Base-by-base conservation (phyloP, 35 echinoderm and acorn worm species). In the Apostichopus japonicus region DNA sequence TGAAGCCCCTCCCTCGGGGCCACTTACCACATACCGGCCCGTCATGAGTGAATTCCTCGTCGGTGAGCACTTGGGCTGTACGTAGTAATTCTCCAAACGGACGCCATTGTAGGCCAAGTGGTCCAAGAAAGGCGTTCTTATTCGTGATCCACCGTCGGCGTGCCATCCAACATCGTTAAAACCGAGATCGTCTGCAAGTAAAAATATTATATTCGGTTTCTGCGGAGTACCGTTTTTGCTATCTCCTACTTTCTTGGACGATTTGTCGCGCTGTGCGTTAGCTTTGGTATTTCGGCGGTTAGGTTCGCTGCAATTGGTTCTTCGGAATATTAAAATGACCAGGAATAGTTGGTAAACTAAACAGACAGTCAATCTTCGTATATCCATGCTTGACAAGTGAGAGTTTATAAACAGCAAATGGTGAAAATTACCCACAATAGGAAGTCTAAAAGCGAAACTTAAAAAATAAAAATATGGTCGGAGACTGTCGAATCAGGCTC, bases 111-210 rank as follows among this genome's bases (percentile, higher is more conserved):
- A 65, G 6, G 95, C 93, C 53, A 96, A 54, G 63, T 88, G 70
- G 71, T 96, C 90, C 62, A 96, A 23, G 44, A 59, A 94, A 1
- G 80, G 83, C 8, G 95, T 96, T 25, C 72, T 77, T 24, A 96
- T 94, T 4, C 25, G 11, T 1, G 93, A 84, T 1, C 90, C 93
- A 1, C 90, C 90, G 8, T 19, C 51, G 5, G 90, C 90, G 58
- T 96, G 95, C 67, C 93, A 96, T 11, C 95, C 95, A 27, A 96
- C 90, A 78, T 96, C 95, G 54, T 96, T 96, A 24, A 92, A 96
- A 2, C 95, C 95, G 5, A 96, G 79, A 77, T 96, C 95, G 24
- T 96, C 95, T 4, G 93, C 95, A 23, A 96, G 75, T 11, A 96
- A 23, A 76, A 96, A 96, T 24, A 96, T 80, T 23, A 96, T 96